Evolutionary conservation across 2,113 vertebrate genomes (phyloP).

Genomic region (Rallus limicola): DNA sequence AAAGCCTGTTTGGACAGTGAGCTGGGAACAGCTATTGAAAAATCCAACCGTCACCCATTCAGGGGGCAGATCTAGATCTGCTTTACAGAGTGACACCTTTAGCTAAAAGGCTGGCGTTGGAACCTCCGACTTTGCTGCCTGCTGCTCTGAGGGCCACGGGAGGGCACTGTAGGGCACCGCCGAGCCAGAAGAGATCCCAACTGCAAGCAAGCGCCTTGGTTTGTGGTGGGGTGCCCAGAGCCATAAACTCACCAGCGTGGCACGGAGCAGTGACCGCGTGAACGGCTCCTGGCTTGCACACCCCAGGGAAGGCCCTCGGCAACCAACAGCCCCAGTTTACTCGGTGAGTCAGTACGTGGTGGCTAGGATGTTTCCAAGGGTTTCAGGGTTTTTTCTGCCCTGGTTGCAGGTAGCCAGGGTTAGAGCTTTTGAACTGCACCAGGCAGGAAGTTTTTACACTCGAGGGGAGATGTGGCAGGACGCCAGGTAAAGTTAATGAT

Average conservation of each 20-base stretch:
- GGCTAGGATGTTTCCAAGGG: neutral
- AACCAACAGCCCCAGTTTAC: neutral
- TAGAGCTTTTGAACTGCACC: neutral
- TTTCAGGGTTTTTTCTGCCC: neutral
- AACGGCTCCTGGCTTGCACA: neutral
- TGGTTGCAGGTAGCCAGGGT: neutral
- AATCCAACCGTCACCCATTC: neutral
- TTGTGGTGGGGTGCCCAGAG: neutral
- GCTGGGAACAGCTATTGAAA: neutral
- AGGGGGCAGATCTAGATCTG: neutral
- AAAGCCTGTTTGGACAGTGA: neutral
- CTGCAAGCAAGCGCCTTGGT: neutral
- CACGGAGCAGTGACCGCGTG: accelerated
- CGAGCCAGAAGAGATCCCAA: neutral
- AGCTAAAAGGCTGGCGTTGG: neutral
- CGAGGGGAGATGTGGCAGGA: neutral
- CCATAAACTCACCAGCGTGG: neutral
- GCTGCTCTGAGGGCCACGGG: neutral
- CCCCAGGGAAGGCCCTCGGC: neutral
- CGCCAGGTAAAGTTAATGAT: conserved; percentile 55
- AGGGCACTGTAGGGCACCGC: neutral
- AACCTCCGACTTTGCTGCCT: neutral
- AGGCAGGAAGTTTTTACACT: neutral
- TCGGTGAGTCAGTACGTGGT: neutral
- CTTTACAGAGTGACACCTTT: neutral